Evolutionary conservation across 2,888 invertebrate species (phyloP).

Genomic region (Drosophila falleni): DNA sequence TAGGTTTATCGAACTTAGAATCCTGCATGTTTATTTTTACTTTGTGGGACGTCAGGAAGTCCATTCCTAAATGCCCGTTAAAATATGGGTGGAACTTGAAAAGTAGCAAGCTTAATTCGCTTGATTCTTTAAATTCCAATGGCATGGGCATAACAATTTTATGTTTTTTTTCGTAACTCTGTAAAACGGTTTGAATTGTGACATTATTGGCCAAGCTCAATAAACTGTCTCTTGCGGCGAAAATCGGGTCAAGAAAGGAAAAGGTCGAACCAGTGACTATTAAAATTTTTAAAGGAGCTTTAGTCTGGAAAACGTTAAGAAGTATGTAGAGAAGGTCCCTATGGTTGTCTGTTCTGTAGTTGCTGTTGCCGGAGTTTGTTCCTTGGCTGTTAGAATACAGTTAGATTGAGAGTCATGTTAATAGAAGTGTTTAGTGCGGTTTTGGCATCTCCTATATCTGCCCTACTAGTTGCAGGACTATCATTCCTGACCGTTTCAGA

Average conservation of each 20-base stretch:
- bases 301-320: neutral
- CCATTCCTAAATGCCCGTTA: constrained; percentile 9
- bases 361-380: neutral
- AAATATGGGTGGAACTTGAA: constrained; percentile 10
- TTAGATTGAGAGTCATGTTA: neutral
- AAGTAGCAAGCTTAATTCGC: neutral
- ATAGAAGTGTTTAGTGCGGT: neutral
- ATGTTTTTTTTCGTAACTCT: neutral
- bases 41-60: no score
- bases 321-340: neutral
- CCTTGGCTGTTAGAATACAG: neutral
- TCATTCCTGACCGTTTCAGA: neutral
- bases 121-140: neutral
- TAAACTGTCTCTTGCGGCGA: no score
- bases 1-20: neutral
- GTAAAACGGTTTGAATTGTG: no score
- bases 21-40: neutral
- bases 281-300: neutral
- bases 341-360: neutral
- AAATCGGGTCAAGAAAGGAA: no score
- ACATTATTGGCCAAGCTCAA: no score
- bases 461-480: neutral
- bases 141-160: neutral
- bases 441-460: neutral
- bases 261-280: neutral